Evolutionary conservation across 1,140 invertebrate species (phyloP), one percentile per base, ranked within the genome.

Genomic region (Contarinia nasturtii): DNA sequence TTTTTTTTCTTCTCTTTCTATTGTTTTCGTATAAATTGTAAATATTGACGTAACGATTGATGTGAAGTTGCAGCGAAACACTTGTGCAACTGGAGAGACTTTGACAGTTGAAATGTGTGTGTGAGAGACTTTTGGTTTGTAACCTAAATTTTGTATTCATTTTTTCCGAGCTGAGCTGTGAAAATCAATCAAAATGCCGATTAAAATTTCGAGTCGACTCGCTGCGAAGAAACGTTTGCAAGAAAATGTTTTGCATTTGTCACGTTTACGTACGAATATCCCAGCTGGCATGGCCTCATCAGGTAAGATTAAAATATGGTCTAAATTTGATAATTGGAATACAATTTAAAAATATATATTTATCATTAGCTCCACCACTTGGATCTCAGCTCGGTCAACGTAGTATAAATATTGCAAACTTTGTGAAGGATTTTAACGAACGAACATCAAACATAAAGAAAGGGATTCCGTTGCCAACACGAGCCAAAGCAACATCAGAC

Each of bases 361-460:
- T 42, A 7, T 42, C 7, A 8, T 8, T 34, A 3, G 12, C 36
- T 7, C n/a, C 1, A 10, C 36, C 4, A 44, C 19, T 40, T 12
- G 11, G 2, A 44, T 48, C n/a, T 10, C 15, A 43, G 20, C 45
- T 46, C 61, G 70, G 65, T 15, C 59, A 96, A 87, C 77, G 90
- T 58, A 88, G 90, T 40, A 80, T 98, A 27, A 97, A 98, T 60
- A 95, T 99, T 55, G 80, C 84, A 43, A 77, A 80, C 44, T 98
- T 99, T 69, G 93, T 90, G 59, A 98, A 98, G 70, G 95, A 98
- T 54, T 99, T 98, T 55, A 99, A 99, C 69, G 82, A 88, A 56
- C 80, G 73, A 60, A 99, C 95, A 2, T 83, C 81, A 48, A 74
- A 95, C 55, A 83, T 93, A 19, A 97, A 91, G 63, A 79, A 82